A percentile compares a stretch with the other conserved stretches of the same genome.
Conservation (phyloP, 1,140 invertebrate species). For the Drosophila seguyi region DNA sequence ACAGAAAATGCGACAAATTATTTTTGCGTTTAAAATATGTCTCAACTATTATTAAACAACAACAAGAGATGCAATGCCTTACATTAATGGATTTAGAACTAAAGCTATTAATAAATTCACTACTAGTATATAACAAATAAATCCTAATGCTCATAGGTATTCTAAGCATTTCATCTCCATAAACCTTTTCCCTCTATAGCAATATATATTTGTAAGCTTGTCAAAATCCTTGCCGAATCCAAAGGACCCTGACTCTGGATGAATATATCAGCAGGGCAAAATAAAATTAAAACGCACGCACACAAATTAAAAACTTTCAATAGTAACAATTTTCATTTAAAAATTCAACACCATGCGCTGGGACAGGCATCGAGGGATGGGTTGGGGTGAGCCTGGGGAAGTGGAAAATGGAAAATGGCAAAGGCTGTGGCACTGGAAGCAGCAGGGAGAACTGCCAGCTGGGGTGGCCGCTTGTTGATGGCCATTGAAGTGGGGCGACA, state of each 20-base stretch:
- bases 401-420: slow-evolving; percentile 7
- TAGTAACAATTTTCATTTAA: slow-evolving; percentile 83
- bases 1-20: background rate
- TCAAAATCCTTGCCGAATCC: slow-evolving; percentile 4
- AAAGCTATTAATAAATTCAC: too few species aligned
- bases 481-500: slow-evolving; percentile 72
- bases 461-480: slow-evolving; percentile 46
- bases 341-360: slow-evolving; percentile 77
- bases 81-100: background rate
- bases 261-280: slow-evolving; percentile 46
- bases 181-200: background rate
- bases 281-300: slow-evolving; percentile 73
- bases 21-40: background rate
- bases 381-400: background rate
- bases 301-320: slow-evolving; percentile 83
- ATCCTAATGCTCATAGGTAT: too few species aligned
- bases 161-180: too few species aligned
- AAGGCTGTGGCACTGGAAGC: background rate
- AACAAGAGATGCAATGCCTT: too few species aligned
- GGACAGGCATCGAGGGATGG: slow-evolving; percentile 24
- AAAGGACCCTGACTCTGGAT: slow-evolving; percentile 5
- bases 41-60: background rate
- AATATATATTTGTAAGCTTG: background rate
- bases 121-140: too few species aligned
- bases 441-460: background rate